Base-by-base conservation (phyloP, 2,113 vertebrate species). In the Aspidoscelis tigris region DNA sequence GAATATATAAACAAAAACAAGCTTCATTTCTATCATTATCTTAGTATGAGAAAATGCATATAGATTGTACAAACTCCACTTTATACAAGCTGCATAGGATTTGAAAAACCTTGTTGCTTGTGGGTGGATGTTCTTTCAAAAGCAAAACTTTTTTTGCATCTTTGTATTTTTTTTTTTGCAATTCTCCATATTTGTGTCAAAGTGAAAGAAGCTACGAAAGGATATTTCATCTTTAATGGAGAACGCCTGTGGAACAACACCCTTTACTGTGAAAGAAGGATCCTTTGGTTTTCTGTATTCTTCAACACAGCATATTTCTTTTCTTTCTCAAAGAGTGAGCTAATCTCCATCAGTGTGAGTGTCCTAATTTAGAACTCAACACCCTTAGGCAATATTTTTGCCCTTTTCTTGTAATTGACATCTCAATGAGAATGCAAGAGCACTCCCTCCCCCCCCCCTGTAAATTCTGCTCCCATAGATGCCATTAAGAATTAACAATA, bases 341-440 rank as follows among this genome's bases (percentile, higher is more conserved):
- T 93, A 83, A 88, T 85, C 83, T 91, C 78, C 90, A 83, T 91
- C 92, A 91, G 1, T 61, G 77, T 61, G 64, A 80, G 86, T 65
- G 72, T 86, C 90, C 91, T 91, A 24, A 92, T 95, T 93, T 92
- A 90, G 85, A 90, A 64, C 81, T 86, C 84, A 87, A 5, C 83
- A 86, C 87, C 85, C 44, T 12, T 11, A 86, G 90, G 88, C 68
- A 82, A n/a, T 89, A 68, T 86, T 92, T 89, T 85, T 92, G 47
- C 71, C 89, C 85, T 58, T 68, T 89, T 89, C 73, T 82, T 83
- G 83, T 88, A 84, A 87, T 6, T 89, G 89, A 88, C 82, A 69
- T 44, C 81, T 89, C 73, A 77, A 3, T 91, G 87, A 86, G 82
- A 87, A 88, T 53, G 7, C 76, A 82, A 64, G 77, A 84, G 87